Base-by-base conservation (phyloP, 2,888 invertebrate species). In the Glaucopsyche alexis region DNA sequence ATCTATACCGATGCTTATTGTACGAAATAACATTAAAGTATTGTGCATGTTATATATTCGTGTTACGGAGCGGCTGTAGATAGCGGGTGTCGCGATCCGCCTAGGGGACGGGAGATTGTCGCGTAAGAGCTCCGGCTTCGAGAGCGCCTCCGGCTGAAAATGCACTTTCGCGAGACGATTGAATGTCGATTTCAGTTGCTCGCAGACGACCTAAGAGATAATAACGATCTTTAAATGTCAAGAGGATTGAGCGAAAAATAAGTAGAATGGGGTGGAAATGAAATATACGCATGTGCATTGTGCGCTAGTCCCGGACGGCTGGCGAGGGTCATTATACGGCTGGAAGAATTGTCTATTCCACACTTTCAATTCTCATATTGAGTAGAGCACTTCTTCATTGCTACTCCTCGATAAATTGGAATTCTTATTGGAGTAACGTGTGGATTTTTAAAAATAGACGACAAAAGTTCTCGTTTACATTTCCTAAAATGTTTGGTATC, bases 141-240 rank as follows among this genome's bases (percentile, higher is more conserved):
- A 85, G 84, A 80, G 83, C 83, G 89, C 91, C 91, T 83, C 84
- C 78, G 90, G 92, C 90, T 83, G 86, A 87, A 91, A 93, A 89
- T 92, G 90, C 91, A 91, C 91, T 92, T 90, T 89, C 86, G 82
- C 85, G 85, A 86, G 88, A 80, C 86, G 89, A 91, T 91, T 88
- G 89, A 87, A 87, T 87, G 88, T 88, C 89, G 86, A 90, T 87
- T 83, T 83, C 82, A 86, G 87, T 89, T 89, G 88, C 87, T 86
- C 81, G 81, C 80, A 70, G 79, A 81, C 82, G 81, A 84, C 80
- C 84, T 84, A 86, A 87, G 87, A 84, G 85, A 82, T 81, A 87
- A 88, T 86, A 87, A 85, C 83, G 83, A 88, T 88, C 87, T 84
- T 73, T 73, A 71, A 73, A 73, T 72, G 72, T 72, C 66, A 52